Evolutionary conservation across 1,140 invertebrate genomes (phyloP).

Genomic region (Prorops nasuta): DNA sequence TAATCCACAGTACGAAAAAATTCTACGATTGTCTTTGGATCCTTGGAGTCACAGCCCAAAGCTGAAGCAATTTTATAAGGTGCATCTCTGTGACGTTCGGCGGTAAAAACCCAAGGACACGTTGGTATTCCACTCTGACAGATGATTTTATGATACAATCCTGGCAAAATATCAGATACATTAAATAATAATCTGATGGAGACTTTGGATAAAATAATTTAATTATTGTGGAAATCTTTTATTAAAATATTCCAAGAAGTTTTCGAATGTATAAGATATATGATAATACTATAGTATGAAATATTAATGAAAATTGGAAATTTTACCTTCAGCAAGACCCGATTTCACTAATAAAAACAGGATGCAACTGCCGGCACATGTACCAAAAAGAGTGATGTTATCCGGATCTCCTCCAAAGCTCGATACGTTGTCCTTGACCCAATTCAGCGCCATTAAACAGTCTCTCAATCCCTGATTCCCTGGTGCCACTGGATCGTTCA

Average conservation of each 20-base stretch:
- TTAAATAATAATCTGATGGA: too few species aligned
- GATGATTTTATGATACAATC: constrained; percentile 63
- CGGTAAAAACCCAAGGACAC: constrained; percentile 52
- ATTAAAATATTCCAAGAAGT: too few species aligned
- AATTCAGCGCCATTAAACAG: not conserved
- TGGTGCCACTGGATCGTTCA: not conserved
- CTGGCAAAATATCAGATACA: too few species aligned
- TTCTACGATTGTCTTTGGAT: constrained; percentile 46
- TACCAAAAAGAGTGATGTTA: not conserved
- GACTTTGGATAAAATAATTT: too few species aligned
- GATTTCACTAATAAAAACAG: too few species aligned
- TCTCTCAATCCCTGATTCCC: not conserved
- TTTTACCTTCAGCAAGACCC: too few species aligned
- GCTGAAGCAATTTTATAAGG: constrained; percentile 40
- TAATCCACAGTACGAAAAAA: constrained; percentile 50
- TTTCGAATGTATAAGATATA: too few species aligned
- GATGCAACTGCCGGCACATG: not conserved
- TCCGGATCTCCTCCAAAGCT: not conserved
- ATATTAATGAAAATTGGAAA: too few species aligned
- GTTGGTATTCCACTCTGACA: constrained; percentile 59
- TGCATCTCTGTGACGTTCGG: constrained; percentile 11
- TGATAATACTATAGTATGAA: too few species aligned
- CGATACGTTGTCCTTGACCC: not conserved
- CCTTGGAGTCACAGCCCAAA: constrained; percentile 48
- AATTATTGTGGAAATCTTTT: too few species aligned